These are phyloP conservation scores for Oryctes rhinoceros DNA, from an alignment of 1,140 invertebrate genomes.

Conservation along the genomic window DNA sequence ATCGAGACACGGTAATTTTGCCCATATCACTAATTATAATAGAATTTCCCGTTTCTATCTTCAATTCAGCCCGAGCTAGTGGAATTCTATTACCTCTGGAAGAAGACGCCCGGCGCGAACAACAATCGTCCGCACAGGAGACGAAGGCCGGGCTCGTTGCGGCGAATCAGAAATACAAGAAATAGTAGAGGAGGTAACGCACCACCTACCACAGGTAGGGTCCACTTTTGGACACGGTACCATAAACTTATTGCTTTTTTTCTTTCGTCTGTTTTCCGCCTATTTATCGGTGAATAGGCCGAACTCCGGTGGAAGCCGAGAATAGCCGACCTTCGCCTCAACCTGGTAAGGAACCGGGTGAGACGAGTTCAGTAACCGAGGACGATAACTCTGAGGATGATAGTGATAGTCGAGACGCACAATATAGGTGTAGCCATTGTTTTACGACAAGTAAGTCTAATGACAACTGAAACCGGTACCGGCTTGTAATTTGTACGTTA, in stretches of 20 bases:
- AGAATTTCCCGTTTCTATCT: background rate
- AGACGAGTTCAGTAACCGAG: slow-evolving; percentile 91
- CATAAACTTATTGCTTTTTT: slow-evolving; percentile 60
- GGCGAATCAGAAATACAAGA: slow-evolving; percentile 85
- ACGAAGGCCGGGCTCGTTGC: slow-evolving; percentile 86
- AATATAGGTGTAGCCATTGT: slow-evolving; percentile 64
- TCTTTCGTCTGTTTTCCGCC: slow-evolving; percentile 12
- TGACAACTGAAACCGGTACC: background rate
- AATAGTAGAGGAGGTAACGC: slow-evolving; percentile 66
- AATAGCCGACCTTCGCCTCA: slow-evolving; percentile 69
- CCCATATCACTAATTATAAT: background rate
- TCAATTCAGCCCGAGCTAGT: slow-evolving; percentile 87
- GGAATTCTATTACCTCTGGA: slow-evolving; percentile 99
- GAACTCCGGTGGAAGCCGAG: slow-evolving; percentile 62
- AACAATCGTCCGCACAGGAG: slow-evolving; percentile 91
- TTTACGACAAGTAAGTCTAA: slow-evolving; percentile 71
- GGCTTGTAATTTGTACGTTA: no score
- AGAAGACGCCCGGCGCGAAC: slow-evolving; percentile 99
- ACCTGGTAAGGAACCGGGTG: slow-evolving; percentile 68
- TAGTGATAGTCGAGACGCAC: slow-evolving; percentile 85
- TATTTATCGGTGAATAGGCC: slow-evolving; percentile 45
- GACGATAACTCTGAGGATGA: slow-evolving; percentile 90
- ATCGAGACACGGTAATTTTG: slow-evolving; percentile 89
- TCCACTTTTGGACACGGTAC: slow-evolving; percentile 63
- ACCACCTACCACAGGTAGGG: slow-evolving; percentile 60